These are phyloP conservation scores for Ylistrum balloti DNA, from an alignment of 1,140 invertebrate species.

Conservation along the genomic window DNA sequence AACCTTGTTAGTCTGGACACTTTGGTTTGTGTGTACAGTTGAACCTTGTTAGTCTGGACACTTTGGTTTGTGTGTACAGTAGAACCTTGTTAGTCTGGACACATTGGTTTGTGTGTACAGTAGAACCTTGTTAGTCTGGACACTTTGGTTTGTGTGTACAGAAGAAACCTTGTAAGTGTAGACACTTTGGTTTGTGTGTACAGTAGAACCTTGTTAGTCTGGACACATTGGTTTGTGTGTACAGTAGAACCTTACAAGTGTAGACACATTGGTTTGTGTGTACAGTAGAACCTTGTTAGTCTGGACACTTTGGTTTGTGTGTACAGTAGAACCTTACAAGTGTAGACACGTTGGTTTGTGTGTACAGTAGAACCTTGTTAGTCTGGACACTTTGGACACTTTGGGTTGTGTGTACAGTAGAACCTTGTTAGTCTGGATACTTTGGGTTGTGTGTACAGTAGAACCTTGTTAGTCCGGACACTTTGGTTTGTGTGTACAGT, in stretches of 20 bases:
- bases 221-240: not conserved
- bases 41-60: not conserved
- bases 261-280: not conserved
- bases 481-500: constrained; percentile 11
- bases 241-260: not conserved
- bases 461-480: not conserved
- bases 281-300: not conserved
- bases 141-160: not conserved
- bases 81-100: not conserved
- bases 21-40: not conserved
- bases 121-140: not conserved
- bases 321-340: not conserved
- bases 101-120: not conserved
- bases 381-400: not conserved
- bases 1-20: not conserved
- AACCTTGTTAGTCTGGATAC: not conserved
- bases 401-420: not conserved
- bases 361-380: not conserved
- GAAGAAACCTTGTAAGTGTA: not conserved
- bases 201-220: constrained; percentile 10
- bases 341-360: not conserved
- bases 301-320: constrained; percentile 8
- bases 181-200: constrained; percentile 6
- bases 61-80: not conserved
- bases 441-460: not conserved